A percentile compares a stretch with the other conserved stretches of the same genome.
Evolutionary conservation across 2,113 vertebrate species (phyloP).

Genomic region (Echinops telfairi): DNA sequence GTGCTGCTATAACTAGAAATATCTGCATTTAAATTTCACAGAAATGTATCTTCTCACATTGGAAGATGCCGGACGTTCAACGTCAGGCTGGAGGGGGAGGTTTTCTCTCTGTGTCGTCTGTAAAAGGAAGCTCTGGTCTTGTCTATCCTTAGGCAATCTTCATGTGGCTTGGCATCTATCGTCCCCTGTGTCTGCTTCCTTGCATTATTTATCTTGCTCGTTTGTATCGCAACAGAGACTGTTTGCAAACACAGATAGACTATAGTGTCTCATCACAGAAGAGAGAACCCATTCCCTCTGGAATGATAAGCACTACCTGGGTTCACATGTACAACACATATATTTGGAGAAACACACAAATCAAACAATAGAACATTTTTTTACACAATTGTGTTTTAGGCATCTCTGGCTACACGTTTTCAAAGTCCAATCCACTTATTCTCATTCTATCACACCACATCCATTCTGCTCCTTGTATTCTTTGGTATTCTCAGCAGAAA

Average conservation of each 20-base stretch:
- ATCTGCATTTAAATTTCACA: no score
- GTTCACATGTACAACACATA: neutral
- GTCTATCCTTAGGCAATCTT: neutral
- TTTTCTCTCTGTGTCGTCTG: neutral
- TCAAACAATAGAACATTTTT: neutral
- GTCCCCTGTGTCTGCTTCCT: neutral
- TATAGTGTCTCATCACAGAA: neutral
- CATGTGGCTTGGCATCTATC: neutral
- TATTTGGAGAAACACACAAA: neutral
- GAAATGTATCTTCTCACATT: neutral
- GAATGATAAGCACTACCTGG: neutral
- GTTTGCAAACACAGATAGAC: neutral
- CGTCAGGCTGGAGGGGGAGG: neutral
- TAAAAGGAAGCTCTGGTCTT: neutral
- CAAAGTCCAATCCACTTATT: neutral
- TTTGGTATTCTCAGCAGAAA: neutral
- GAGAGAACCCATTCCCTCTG: neutral
- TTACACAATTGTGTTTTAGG: neutral
- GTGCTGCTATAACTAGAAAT: neutral
- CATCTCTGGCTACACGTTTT: neutral
- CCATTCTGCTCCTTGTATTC: neutral
- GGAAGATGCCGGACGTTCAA: neutral
- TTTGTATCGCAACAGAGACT: neutral
- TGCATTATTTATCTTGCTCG: neutral
- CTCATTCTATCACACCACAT: neutral